Evolutionary conservation across 2,888 invertebrate species (phyloP).

Genomic region (Sinodicranocentrus sp.): DNA sequence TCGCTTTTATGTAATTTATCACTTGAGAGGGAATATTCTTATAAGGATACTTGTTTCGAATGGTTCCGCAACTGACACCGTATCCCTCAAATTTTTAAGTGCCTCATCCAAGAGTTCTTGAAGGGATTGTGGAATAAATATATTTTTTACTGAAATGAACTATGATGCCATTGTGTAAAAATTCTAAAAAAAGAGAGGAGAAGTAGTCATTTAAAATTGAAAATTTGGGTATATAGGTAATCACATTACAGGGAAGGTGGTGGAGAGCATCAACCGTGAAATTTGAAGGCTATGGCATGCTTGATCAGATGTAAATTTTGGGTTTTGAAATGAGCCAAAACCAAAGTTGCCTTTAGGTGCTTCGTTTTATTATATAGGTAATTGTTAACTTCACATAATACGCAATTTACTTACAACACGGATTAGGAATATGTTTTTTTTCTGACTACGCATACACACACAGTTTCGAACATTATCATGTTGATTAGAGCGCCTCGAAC

Average conservation of each 20-base stretch:
- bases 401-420: slow-evolving; percentile 1
- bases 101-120: too few species aligned
- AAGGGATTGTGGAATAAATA: too few species aligned
- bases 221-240: slow-evolving; percentile 37
- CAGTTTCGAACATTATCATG: background rate
- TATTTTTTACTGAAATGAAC: too few species aligned
- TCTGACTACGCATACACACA: background rate
- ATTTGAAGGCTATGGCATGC: slow-evolving; percentile 40
- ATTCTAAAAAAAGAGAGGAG: too few species aligned
- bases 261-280: slow-evolving; percentile 46
- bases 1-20: slow-evolving; percentile 24
- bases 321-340: slow-evolving; percentile 30
- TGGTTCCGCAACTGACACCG: too few species aligned
- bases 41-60: background rate
- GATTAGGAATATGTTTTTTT: background rate
- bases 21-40: background rate
- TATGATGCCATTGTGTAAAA: too few species aligned
- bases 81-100: too few species aligned
- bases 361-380: background rate
- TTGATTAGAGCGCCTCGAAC: background rate
- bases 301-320: slow-evolving; percentile 45
- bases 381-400: background rate
- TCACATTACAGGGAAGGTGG: slow-evolving; percentile 30
- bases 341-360: slow-evolving; percentile 1
- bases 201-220: slow-evolving; percentile 7